Base-by-base conservation (phyloP, 1,140 invertebrate genomes). In the Lanistes nyassanus region DNA sequence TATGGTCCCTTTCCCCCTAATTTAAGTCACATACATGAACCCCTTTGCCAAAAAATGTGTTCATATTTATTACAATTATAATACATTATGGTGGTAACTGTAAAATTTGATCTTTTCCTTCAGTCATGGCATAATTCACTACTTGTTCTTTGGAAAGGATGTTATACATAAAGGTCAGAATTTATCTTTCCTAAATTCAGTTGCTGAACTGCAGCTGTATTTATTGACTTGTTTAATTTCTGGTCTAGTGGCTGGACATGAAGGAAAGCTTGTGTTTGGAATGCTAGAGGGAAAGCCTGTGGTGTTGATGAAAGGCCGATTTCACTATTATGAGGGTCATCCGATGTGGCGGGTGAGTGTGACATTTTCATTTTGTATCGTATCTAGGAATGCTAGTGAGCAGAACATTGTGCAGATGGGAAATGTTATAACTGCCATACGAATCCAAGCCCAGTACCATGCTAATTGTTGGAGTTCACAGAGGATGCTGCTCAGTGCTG, bases 281-380 rank as follows among this genome's bases (percentile, higher is more conserved):
- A 90, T 91, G 51, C 88, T 98, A 0, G 90, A 92, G 37, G 93
- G 92, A 5, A 92, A 95, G 13, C 91, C 93, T 0, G 93, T 97
- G 0, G 93, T 98, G 83, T 95, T 95, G 80, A 98, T 98, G 96
- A 95, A 98, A 86, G 97, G 97, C 42, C 91, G 97, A 68, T 97
- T 98, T 88, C 97, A 99, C 89, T 94, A 95, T 82, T 99, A 98
- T 86, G 97, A 99, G 90, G 97, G 97, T 74, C 97, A 98, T 90
- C 94, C 95, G 4, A 90, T 96, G 34, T 95, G 94, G 93, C 95
- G 94, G 92, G 94, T 95, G 90, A 84, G 78, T 81, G 21, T 11
- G 16, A 23, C 37, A 34, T 64, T 21, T 74, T 74, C 9, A 0
- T 9, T 47, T 0, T 47, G 39, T 47, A 16, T 47, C 9, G 19